Conservation (phyloP, 2,888 invertebrate species). For the Philopedon plagiatum region DNA sequence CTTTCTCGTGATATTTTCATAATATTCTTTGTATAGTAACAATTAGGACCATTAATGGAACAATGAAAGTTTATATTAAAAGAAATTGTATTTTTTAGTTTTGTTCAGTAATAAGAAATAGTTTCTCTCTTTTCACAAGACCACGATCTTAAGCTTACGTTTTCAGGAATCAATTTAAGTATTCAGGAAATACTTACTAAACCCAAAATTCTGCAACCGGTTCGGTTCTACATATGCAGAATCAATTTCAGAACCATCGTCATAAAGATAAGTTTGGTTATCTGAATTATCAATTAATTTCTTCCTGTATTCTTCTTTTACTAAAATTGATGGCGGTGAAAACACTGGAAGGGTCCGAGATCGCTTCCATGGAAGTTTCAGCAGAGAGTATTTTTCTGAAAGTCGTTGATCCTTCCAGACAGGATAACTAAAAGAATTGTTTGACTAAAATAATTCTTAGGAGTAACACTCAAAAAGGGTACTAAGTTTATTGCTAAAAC, state of each 20-base stretch:
- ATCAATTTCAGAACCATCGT: constrained; percentile 56
- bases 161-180: too few species aligned
- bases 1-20: too few species aligned
- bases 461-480: too few species aligned
- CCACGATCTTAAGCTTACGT: too few species aligned
- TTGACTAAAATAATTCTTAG: background rate
- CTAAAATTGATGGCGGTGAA: constrained; percentile 36
- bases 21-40: too few species aligned
- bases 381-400: constrained; percentile 54
- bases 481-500: too few species aligned
- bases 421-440: constrained; percentile 1
- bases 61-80: too few species aligned
- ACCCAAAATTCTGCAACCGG: constrained; percentile 22
- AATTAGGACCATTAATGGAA: too few species aligned
- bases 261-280: constrained; percentile 55
- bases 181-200: background rate
- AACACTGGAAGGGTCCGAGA: constrained; percentile 54
- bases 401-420: constrained; percentile 54
- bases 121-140: too few species aligned
- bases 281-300: constrained; percentile 47
- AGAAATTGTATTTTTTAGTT: too few species aligned
- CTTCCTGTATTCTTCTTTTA: constrained; percentile 23
- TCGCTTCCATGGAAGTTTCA: constrained; percentile 55
- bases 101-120: too few species aligned
- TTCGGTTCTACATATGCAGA: constrained; percentile 47